Conservation (phyloP, 1,140 invertebrate genomes). For the Trichogramma pretiosum region DNA sequence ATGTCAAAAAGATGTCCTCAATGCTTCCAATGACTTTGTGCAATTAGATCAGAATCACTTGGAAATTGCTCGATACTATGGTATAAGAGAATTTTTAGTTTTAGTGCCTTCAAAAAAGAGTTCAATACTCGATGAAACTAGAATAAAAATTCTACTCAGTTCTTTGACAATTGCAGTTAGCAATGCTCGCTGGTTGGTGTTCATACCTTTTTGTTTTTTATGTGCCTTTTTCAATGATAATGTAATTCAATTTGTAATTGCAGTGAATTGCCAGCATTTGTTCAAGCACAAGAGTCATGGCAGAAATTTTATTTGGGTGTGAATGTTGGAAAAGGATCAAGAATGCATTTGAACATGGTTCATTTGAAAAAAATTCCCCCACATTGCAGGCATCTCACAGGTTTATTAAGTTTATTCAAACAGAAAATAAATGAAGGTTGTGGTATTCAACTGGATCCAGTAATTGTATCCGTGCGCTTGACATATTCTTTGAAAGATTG, state of each 20-base stretch:
- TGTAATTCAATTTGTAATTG: slow-evolving; percentile 24
- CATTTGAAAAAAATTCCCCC: slow-evolving; percentile 73
- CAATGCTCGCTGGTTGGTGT: slow-evolving; percentile 64
- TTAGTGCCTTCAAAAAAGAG: slow-evolving; percentile 53
- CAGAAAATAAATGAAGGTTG: slow-evolving; percentile 58
- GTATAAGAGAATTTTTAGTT: slow-evolving; percentile 74
- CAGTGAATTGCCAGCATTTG: slow-evolving; percentile 75
- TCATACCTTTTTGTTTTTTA: not conserved
- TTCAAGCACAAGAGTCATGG: slow-evolving; percentile 73
- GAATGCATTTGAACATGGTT: slow-evolving; percentile 79
- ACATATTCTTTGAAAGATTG: slow-evolving; percentile 73
- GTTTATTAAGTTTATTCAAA: slow-evolving; percentile 69
- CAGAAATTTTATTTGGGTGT: slow-evolving; percentile 76
- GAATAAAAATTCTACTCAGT: slow-evolving; percentile 77
- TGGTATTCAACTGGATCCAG: slow-evolving; percentile 51
- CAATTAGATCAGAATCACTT: slow-evolving; percentile 47
- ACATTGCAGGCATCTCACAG: slow-evolving; percentile 74
- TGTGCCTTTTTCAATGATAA: not conserved
- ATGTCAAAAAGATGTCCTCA: slow-evolving; percentile 36
- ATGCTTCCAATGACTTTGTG: slow-evolving; percentile 54
- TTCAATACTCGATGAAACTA: slow-evolving; percentile 65
- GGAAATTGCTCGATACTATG: slow-evolving; percentile 64
- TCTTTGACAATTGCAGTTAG: slow-evolving; percentile 74
- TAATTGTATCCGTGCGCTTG: slow-evolving; percentile 70
- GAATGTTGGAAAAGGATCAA: slow-evolving; percentile 61